phyloP scores from a whole-genome alignment of 2,797 vertebrate genomes.

The Sebastes melanostomus region DNA sequence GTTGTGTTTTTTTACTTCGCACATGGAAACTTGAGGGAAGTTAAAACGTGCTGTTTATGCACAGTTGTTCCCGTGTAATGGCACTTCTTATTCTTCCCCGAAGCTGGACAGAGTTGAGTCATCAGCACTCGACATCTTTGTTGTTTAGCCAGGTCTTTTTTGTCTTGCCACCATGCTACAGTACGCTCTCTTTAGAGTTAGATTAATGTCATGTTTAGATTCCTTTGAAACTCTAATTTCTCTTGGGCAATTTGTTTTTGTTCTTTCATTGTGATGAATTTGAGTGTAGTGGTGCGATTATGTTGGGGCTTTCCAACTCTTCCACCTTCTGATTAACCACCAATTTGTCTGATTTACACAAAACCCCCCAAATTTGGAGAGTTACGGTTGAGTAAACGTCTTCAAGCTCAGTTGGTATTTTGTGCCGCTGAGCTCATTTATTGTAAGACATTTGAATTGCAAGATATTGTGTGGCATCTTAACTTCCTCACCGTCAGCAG shows the following conservation, averaged over 20 bases:
- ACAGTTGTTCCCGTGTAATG: slow-evolving; percentile 29
- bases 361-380: background rate
- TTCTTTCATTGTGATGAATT: background rate
- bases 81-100: background rate
- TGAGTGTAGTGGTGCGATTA: background rate
- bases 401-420: slow-evolving; percentile 15
- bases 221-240: background rate
- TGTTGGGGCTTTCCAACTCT: slow-evolving; percentile 1
- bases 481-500: slow-evolving; percentile 45
- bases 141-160: slow-evolving; percentile 9
- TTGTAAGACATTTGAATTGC: slow-evolving; percentile 42
- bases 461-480: slow-evolving; percentile 13
- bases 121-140: background rate
- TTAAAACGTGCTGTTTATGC: slow-evolving; percentile 46
- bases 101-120: slow-evolving; percentile 8
- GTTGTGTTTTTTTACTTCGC: slow-evolving; percentile 14
- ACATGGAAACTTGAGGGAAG: slow-evolving; percentile 48
- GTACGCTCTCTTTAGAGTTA: background rate
- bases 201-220: background rate
- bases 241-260: background rate
- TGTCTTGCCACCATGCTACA: background rate
- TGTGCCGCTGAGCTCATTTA: slow-evolving; percentile 37
- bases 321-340: slow-evolving; percentile 11
- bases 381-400: slow-evolving; percentile 9
- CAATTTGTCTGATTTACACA: slow-evolving; percentile 19